These are phyloP conservation scores for Ceratina japonica DNA, from an alignment of 1,140 invertebrate species.

Conservation along the genomic window DNA sequence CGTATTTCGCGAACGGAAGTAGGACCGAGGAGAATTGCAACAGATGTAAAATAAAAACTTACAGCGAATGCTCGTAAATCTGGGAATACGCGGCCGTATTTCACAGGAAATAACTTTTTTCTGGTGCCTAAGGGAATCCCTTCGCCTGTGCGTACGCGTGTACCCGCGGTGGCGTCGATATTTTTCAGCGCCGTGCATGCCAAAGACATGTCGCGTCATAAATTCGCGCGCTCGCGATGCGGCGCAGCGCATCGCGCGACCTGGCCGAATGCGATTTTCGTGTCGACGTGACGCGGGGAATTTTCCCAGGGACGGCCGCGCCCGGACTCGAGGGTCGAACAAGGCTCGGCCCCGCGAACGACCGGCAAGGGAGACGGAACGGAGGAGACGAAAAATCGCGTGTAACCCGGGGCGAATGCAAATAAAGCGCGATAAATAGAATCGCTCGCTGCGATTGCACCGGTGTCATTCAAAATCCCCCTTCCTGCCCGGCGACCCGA, in stretches of 20 bases:
- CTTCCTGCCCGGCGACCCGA: background rate
- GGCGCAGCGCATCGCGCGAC: background rate
- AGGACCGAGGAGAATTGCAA: no score
- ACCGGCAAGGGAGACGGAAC: background rate
- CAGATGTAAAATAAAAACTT: no score
- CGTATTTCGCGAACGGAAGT: no score
- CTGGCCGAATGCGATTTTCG: conserved; percentile 39
- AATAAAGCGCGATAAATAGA: conserved; percentile 66
- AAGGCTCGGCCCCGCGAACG: background rate
- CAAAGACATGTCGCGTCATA: conserved; percentile 30
- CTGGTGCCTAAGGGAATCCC: background rate
- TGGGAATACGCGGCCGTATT: background rate
- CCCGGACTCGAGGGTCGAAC: conserved; percentile 7
- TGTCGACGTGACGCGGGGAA: conserved; percentile 24
- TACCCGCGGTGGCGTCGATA: background rate
- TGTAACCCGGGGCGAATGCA: conserved; percentile 56
- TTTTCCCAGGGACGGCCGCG: conserved; percentile 4
- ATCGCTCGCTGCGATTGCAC: conserved; percentile 47
- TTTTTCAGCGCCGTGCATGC: conserved; percentile 15
- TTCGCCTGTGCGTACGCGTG: background rate
- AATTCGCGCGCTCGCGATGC: conserved; percentile 6
- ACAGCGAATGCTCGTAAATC: no score
- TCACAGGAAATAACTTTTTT: background rate
- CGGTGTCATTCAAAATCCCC: conserved; percentile 8
- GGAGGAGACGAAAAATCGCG: conserved; percentile 58